Conservation (phyloP, 2,113 vertebrate genomes). For the Oncorhynchus kisutch region DNA sequence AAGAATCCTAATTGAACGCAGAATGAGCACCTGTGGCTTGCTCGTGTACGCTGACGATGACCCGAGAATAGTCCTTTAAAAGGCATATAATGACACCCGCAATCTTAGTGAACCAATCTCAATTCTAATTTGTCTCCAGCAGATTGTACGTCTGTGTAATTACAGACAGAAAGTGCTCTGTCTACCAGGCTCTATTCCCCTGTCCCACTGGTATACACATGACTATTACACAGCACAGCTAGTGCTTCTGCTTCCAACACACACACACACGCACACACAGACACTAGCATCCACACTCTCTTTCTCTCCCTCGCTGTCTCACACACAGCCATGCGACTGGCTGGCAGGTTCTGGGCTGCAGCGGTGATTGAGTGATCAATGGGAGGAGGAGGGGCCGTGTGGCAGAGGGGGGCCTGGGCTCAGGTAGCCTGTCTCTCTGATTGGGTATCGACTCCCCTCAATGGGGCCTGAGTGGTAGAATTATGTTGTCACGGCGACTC, state of each 20-base stretch:
- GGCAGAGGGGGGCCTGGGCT: constrained; percentile 45
- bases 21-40: constrained; percentile 54
- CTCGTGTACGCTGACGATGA: constrained; percentile 36
- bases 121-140: constrained; percentile 40
- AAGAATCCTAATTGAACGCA: background rate
- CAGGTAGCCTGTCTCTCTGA: constrained; percentile 78
- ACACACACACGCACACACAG: constrained; percentile 25
- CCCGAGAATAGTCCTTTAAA: constrained; percentile 48
- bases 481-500: constrained; percentile 83
- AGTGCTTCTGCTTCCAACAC: constrained; percentile 66
- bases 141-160: constrained; percentile 49
- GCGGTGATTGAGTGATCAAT: constrained; percentile 79
- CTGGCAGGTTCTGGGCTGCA: constrained; percentile 2
- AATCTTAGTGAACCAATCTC: constrained; percentile 62
- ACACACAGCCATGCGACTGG: too few relatives aligned
- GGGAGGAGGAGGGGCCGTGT: constrained; percentile 69
- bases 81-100: constrained; percentile 46
- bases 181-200: constrained; percentile 32
- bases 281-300: constrained; percentile 25
- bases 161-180: constrained; percentile 62
- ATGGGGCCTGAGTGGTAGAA: constrained; percentile 80
- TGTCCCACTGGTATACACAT: background rate
- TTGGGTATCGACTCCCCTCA: constrained; percentile 81
- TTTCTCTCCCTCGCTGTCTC: too few relatives aligned
- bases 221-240: constrained; percentile 47